phyloP scores from a whole-genome alignment of 2,113 vertebrate genomes.

The Hemichromis elongatus region DNA sequence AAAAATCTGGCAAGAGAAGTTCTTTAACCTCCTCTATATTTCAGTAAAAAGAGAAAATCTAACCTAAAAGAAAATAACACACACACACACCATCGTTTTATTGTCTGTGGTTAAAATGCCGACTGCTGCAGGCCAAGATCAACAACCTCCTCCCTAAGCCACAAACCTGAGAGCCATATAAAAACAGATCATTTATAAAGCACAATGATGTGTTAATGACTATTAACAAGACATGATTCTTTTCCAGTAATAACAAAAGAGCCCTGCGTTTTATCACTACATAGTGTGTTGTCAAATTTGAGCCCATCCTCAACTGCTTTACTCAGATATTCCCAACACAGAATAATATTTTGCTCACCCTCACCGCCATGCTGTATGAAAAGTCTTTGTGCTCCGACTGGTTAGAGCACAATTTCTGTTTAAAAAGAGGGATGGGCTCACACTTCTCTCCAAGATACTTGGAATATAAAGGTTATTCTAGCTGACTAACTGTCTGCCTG shows the following conservation, averaged over 20 bases:
- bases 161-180: not conserved
- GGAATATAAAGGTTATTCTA: not conserved
- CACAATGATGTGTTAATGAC: not conserved
- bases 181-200: not conserved
- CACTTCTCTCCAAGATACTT: not conserved
- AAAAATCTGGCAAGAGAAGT: not conserved
- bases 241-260: not conserved
- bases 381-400: not conserved
- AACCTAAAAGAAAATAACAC: not conserved
- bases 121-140: not conserved
- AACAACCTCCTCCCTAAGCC: not conserved
- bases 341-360: not conserved
- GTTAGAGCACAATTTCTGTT: not conserved
- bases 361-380: not conserved
- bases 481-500: not conserved
- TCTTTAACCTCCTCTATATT: not conserved
- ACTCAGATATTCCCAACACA: not conserved
- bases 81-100: not conserved
- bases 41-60: not conserved
- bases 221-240: not conserved
- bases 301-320: not conserved
- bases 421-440: not conserved
- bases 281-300: not conserved
- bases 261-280: not conserved
- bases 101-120: not conserved